A percentile compares a stretch with the other conserved stretches of the same genome.
Evolutionary conservation across 2,888 invertebrate species (phyloP).

Genomic region (Timema cristinae): DNA sequence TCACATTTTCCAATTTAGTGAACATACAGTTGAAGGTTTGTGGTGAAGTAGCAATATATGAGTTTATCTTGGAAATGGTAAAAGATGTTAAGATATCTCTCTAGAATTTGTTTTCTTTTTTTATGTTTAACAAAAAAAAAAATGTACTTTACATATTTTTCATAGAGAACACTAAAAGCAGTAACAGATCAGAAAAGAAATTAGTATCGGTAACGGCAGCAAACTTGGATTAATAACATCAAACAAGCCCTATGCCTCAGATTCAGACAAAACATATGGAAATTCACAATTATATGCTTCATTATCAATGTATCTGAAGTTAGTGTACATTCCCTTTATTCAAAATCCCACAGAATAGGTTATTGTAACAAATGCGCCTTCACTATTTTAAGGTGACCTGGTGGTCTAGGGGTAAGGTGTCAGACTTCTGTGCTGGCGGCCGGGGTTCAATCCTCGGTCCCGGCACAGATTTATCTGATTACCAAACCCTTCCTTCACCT

Average conservation of each 20-base stretch:
- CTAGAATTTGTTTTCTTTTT: background rate
- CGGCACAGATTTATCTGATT: too few relatives aligned
- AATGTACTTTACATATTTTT: background rate
- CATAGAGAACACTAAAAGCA: background rate
- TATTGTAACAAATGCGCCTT: background rate
- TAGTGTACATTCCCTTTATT: background rate
- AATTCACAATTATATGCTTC: background rate
- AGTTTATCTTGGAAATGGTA: background rate
- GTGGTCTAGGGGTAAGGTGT: too few relatives aligned
- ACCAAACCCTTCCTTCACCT: too few relatives aligned
- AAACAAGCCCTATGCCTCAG: background rate
- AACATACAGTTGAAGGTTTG: background rate
- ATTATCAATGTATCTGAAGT: background rate
- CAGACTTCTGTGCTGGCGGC: too few relatives aligned
- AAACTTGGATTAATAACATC: background rate
- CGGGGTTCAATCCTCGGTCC: too few relatives aligned
- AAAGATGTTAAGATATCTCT: background rate
- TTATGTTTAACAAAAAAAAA: background rate
- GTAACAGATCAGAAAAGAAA: background rate
- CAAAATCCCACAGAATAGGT: background rate
- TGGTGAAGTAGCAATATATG: background rate
- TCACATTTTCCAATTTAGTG: background rate
- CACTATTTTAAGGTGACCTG: too few relatives aligned
- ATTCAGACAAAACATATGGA: background rate
- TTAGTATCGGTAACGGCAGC: background rate